A percentile compares a stretch with the other conserved stretches of the same genome.
phyloP scores from a whole-genome alignment of 2,113 vertebrate genomes.

The Fulica atra region DNA sequence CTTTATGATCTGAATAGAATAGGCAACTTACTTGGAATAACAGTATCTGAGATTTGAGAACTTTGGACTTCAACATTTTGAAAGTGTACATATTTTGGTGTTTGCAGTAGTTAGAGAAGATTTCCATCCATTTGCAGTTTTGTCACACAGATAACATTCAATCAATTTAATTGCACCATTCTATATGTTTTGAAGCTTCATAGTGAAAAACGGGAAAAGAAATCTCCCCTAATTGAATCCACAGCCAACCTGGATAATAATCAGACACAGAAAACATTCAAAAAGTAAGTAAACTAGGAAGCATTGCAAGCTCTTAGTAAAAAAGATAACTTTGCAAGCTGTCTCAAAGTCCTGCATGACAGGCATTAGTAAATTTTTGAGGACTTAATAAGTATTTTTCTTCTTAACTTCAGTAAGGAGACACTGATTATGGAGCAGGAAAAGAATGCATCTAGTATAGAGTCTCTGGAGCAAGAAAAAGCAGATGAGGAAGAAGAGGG shows the following conservation, averaged over 20 bases:
- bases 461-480: conserved; percentile 94
- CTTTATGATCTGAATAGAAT: neutral
- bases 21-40: neutral
- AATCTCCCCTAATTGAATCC: conserved; percentile 95
- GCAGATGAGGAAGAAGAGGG: conserved; percentile 91
- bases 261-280: conserved; percentile 90
- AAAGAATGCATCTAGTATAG: conserved; percentile 88
- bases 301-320: neutral
- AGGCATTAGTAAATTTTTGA: neutral
- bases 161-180: neutral
- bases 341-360: neutral
- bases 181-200: conserved; percentile 80
- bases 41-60: neutral
- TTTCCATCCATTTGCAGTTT: neutral
- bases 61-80: neutral
- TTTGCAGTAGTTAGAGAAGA: neutral
- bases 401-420: conserved; percentile 85
- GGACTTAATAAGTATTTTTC: neutral
- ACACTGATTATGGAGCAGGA: conserved; percentile 92
- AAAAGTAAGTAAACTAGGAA: conserved; percentile 84
- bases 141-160: neutral
- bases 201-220: conserved; percentile 94
- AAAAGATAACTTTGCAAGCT: neutral
- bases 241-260: conserved; percentile 94
- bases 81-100: neutral